Evolutionary conservation across 2,888 invertebrate species (phyloP).

Genomic region (Diarsia rubi): DNA sequence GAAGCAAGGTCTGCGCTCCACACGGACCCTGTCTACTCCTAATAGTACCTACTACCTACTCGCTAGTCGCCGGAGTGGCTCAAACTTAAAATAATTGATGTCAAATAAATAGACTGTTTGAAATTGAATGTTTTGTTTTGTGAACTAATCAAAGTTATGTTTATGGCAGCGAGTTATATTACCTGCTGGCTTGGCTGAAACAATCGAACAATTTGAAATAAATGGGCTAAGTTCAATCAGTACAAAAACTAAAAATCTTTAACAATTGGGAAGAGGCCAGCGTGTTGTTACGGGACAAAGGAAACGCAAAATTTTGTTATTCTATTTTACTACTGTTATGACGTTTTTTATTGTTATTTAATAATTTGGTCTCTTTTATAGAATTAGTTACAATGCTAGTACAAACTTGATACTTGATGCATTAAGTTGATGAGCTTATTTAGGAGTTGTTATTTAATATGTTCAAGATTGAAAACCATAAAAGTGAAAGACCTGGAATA

Average conservation of each 20-base stretch:
- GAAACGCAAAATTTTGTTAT: slow-evolving; percentile 16
- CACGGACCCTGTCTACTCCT: slow-evolving; percentile 15
- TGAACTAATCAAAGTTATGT: slow-evolving; percentile 49
- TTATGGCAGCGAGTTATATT: slow-evolving; percentile 65
- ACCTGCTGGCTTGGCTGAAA: slow-evolving; percentile 69
- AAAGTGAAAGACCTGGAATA: slow-evolving; percentile 26
- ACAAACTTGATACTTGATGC: slow-evolving; percentile 13
- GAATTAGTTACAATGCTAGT: slow-evolving; percentile 25
- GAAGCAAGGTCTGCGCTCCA: slow-evolving; percentile 8
- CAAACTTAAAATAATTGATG: slow-evolving; percentile 31
- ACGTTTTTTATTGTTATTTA: slow-evolving; percentile 30
- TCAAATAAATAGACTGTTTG: slow-evolving; percentile 30
- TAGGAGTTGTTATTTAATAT: slow-evolving; percentile 19
- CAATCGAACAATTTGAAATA: slow-evolving; percentile 69
- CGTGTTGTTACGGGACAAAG: slow-evolving; percentile 27
- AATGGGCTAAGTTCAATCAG: slow-evolving; percentile 64
- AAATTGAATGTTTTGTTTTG: slow-evolving; percentile 22
- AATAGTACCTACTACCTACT: slow-evolving; percentile 27
- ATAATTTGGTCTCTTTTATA: slow-evolving; percentile 34
- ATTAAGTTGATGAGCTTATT: slow-evolving; percentile 16
- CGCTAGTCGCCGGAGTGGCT: slow-evolving; percentile 28
- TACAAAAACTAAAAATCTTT: slow-evolving; percentile 61
- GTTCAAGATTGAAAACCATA: slow-evolving; percentile 17
- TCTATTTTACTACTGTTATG: slow-evolving; percentile 21
- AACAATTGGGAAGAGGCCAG: slow-evolving; percentile 51